Conservation (phyloP, 1,140 invertebrate genomes). For the Sinella curviseta region DNA sequence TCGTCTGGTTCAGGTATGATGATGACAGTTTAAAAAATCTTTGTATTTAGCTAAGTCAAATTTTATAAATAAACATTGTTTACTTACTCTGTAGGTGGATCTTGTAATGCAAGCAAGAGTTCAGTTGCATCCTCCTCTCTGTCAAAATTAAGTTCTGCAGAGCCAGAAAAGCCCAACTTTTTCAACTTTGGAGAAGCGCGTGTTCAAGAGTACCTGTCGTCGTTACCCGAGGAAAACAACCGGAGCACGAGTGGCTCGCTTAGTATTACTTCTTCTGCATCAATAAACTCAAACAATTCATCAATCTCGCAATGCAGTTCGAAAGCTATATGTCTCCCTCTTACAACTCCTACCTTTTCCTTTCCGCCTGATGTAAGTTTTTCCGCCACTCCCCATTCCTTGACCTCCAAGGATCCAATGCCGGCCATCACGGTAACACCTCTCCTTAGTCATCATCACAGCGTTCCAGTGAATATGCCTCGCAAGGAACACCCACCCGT, state of each 20-base stretch:
- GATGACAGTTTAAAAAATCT: no score
- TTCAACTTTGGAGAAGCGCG: constrained; percentile 62
- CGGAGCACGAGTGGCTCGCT: constrained; percentile 10
- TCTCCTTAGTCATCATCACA: constrained; percentile 1
- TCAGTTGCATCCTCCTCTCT: constrained; percentile 51
- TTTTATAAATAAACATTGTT: background rate
- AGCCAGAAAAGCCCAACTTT: constrained; percentile 53
- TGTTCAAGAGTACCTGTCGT: constrained; percentile 56
- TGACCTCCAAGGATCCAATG: background rate
- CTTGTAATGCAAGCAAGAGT: constrained; percentile 40
- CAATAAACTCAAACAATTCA: constrained; percentile 41
- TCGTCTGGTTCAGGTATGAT: constrained; percentile 52
- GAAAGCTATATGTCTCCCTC: constrained; percentile 31
- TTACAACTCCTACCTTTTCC: background rate
- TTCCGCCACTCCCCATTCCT: background rate
- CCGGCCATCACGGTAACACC: background rate
- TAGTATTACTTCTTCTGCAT: constrained; percentile 45
- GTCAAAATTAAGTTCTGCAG: constrained; percentile 54
- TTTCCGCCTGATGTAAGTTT: constrained; percentile 1
- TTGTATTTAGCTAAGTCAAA: background rate
- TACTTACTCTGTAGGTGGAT: constrained; percentile 23
- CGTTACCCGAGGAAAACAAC: constrained; percentile 41
- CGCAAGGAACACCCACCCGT: background rate
- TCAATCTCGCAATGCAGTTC: constrained; percentile 38
- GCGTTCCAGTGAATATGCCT: background rate